A percentile compares a stretch with the other conserved stretches of the same genome.
phyloP scores from a whole-genome alignment of 2,113 vertebrate species.

The Paracanthobrama guichenoti region DNA sequence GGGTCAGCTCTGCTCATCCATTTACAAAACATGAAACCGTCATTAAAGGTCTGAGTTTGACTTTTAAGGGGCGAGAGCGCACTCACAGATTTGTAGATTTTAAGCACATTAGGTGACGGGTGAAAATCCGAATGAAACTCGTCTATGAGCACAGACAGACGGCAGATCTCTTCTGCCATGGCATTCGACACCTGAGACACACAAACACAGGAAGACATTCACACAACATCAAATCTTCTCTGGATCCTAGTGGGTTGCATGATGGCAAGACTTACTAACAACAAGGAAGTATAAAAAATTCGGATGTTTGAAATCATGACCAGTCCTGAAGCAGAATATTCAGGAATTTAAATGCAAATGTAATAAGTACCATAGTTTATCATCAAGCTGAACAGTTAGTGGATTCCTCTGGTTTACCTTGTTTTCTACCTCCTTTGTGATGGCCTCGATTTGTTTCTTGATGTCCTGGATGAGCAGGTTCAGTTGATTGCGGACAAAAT shows the following conservation, averaged over 20 bases:
- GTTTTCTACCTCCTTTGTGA: conserved; percentile 88
- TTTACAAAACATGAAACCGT: not conserved
- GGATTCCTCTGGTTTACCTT: conserved; percentile 75
- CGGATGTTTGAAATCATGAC: not conserved
- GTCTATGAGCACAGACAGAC: conserved; percentile 91
- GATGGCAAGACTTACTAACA: not conserved
- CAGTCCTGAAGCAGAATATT: too few relatives aligned
- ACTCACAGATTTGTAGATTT: conserved; percentile 91
- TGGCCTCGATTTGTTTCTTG: conserved; percentile 87
- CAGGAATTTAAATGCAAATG: too few relatives aligned
- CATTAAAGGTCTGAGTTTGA: not conserved
- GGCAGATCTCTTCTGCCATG: conserved; percentile 96
- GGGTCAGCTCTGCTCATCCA: not conserved
- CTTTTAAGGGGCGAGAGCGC: too few relatives aligned
- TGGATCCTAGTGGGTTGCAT: not conserved
- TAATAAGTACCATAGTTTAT: too few relatives aligned
- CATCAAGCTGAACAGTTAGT: too few relatives aligned
- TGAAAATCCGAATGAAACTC: conserved; percentile 93
- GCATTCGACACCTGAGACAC: conserved; percentile 87
- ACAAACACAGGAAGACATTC: conserved; percentile 18
- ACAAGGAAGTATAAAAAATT: not conserved
- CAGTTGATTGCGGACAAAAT: conserved; percentile 91
- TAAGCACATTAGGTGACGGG: conserved; percentile 86
- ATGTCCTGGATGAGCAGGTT: conserved; percentile 87
- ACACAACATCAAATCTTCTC: not conserved